Conservation (phyloP, 2,888 invertebrate genomes). For the Temnothorax rugatulus region DNA sequence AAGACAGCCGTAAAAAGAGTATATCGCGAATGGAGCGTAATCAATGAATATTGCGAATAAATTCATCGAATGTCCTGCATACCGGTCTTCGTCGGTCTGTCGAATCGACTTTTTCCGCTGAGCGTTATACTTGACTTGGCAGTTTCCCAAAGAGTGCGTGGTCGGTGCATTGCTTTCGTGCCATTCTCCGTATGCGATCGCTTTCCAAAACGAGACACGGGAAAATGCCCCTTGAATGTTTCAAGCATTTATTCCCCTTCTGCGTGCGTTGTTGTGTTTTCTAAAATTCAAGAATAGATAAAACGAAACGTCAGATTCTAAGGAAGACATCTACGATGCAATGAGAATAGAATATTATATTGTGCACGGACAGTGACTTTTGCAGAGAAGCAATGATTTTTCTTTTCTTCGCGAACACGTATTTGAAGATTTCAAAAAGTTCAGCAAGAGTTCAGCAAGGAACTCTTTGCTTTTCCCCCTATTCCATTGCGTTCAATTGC, state of each 20-base stretch:
- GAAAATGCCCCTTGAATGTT: constrained; percentile 18
- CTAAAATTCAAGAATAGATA: constrained; percentile 1
- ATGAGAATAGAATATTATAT: constrained; percentile 14
- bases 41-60: constrained; percentile 44
- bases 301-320: constrained; percentile 12
- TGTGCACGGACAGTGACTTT: neutral
- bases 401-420: neutral
- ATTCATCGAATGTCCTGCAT: constrained; percentile 30
- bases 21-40: constrained; percentile 10
- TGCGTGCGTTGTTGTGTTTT: constrained; percentile 1
- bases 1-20: neutral
- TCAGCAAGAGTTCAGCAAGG: too few relatives aligned
- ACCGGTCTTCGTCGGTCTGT: constrained; percentile 10
- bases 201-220: constrained; percentile 23
- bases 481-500: constrained; percentile 9
- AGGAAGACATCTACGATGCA: neutral
- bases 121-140: constrained; percentile 47
- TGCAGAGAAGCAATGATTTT: constrained; percentile 19
- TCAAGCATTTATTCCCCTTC: neutral
- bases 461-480: neutral
- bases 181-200: constrained; percentile 27
- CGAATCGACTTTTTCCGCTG: constrained; percentile 39
- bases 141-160: constrained; percentile 42
- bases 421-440: constrained; percentile 2
- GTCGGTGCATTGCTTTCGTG: constrained; percentile 32